These are phyloP conservation scores for Thryonomys swinderianus DNA, from an alignment of 2,113 vertebrate species.

Conservation along the genomic window DNA sequence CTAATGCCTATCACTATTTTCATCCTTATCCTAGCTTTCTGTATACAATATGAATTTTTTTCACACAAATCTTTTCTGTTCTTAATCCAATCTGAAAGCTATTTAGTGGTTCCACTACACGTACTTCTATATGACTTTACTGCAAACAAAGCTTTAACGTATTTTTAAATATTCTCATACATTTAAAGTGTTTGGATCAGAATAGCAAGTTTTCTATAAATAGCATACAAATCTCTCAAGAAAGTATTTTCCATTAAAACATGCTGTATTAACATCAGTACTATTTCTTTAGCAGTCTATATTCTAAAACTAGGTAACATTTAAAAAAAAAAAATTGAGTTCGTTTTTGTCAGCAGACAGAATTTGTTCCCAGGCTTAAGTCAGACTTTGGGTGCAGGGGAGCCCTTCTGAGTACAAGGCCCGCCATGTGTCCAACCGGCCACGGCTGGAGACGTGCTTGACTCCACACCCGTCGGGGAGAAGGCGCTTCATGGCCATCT, in stretches of 20 bases:
- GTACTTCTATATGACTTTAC: neutral
- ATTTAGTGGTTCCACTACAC: neutral
- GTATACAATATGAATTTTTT: neutral
- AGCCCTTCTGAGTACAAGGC: conserved; percentile 82
- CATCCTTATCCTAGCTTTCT: neutral
- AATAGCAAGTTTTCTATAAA: neutral
- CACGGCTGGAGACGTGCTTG: conserved; percentile 91
- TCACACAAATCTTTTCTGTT: neutral
- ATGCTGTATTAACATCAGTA: neutral
- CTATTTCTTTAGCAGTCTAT: neutral
- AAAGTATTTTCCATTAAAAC: neutral
- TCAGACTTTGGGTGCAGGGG: neutral
- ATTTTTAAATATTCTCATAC: neutral
- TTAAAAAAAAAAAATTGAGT: too few species aligned
- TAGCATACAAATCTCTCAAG: neutral
- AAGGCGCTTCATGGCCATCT: conserved; percentile 91
- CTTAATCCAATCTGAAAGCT: conserved; percentile 11
- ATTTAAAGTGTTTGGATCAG: neutral
- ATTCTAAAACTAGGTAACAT: neutral
- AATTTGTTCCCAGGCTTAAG: neutral
- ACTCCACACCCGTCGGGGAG: conserved; percentile 93
- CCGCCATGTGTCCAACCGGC: conserved; percentile 90
- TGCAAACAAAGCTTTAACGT: neutral
- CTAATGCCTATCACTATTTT: conserved; percentile 4
- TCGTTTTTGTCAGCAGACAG: neutral